phyloP scores from a whole-genome alignment of 2,113 vertebrate species.

The Mastomys coucha region DNA sequence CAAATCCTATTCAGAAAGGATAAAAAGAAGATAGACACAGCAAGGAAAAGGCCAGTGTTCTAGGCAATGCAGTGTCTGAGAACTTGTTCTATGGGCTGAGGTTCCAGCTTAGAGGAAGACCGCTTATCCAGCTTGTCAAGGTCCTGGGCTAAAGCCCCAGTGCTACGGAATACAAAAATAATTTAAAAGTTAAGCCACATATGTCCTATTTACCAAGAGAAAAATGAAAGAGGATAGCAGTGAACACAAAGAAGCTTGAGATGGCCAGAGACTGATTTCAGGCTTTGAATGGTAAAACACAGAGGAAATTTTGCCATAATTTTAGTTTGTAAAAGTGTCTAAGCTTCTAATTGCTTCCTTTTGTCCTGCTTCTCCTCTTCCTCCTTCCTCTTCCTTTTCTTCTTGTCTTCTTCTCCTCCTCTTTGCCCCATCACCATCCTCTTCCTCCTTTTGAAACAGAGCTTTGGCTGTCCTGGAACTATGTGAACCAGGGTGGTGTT shows the following conservation, averaged over 20 bases:
- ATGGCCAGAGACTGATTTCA: not conserved
- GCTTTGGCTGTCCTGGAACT: not conserved
- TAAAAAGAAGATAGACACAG: not conserved
- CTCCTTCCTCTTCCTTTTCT: not conserved
- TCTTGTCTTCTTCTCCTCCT: not conserved
- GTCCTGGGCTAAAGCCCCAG: not conserved
- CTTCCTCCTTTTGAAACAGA: not conserved
- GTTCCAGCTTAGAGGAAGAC: not conserved
- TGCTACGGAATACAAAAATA: not conserved
- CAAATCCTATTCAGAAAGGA: not conserved
- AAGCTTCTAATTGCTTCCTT: conserved; percentile 14
- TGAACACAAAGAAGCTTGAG: not conserved
- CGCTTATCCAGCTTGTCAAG: not conserved
- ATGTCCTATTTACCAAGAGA: not conserved
- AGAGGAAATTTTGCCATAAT: not conserved
- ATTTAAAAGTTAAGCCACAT: not conserved
- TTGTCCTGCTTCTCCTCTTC: not conserved
- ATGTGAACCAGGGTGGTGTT: not conserved
- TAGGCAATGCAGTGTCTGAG: not conserved
- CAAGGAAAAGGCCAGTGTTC: not conserved
- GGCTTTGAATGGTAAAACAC: not conserved
- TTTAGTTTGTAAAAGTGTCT: not conserved
- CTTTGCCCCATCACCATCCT: not conserved
- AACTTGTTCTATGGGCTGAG: not conserved
- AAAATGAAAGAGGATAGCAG: not conserved